These are phyloP conservation scores for Lytechinus variegatus DNA, from an alignment of 35 echinoderm and acorn worm species.

Conservation along the genomic window DNA sequence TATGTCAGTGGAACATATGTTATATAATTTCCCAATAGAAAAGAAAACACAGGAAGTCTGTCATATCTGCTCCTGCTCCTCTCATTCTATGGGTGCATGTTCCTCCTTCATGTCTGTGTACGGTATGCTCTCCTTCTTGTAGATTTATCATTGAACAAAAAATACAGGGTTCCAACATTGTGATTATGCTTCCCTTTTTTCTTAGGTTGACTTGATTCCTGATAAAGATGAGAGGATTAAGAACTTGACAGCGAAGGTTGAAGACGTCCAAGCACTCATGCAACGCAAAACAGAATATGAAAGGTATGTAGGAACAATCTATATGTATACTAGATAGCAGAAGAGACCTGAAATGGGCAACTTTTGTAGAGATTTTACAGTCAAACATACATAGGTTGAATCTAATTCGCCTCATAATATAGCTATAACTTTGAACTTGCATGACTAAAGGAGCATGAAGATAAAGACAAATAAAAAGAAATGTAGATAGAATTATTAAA, in stretches of 20 bases:
- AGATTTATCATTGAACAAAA: background rate
- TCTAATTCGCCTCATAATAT: too few relatives aligned
- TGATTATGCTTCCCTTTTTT: background rate
- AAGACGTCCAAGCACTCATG: constrained; percentile 80
- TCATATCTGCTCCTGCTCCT: background rate
- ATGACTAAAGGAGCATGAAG: too few relatives aligned
- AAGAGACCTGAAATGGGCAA: too few relatives aligned
- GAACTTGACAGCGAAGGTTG: constrained; percentile 72
- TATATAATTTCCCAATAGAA: too few relatives aligned
- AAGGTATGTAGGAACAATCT: constrained; percentile 61
- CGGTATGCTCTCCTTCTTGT: background rate
- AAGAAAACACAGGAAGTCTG: too few relatives aligned
- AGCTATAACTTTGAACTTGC: too few relatives aligned
- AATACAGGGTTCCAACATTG: background rate
- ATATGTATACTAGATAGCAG: background rate
- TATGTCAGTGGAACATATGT: too few relatives aligned
- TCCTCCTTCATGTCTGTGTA: background rate
- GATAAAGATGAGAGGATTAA: constrained; percentile 81
- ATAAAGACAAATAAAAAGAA: too few relatives aligned
- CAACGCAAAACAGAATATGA: constrained; percentile 75
- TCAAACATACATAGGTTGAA: too few relatives aligned
- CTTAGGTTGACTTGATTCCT: constrained; percentile 73
- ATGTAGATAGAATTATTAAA: too few relatives aligned
- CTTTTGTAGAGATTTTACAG: too few relatives aligned
- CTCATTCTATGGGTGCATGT: background rate